A percentile compares a stretch with the other conserved stretches of the same genome.
Evolutionary conservation across 2,113 vertebrate genomes (phyloP).

Genomic region (Dromas ardeola): DNA sequence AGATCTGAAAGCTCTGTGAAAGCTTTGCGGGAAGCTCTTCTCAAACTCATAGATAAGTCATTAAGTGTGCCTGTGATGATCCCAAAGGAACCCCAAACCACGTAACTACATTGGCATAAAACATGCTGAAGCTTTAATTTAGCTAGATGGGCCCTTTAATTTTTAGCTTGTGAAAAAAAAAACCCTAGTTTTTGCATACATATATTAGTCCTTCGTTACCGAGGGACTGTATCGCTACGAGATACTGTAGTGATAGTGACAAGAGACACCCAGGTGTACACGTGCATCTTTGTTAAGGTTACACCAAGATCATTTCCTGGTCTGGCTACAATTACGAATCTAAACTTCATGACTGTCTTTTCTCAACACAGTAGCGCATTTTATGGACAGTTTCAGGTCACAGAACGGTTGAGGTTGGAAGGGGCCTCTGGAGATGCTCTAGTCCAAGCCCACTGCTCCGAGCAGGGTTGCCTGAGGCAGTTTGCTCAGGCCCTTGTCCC

Average conservation of each 20-base stretch:
- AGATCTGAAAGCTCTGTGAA: background rate
- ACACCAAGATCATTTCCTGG: background rate
- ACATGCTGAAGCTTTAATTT: background rate
- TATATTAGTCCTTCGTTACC: background rate
- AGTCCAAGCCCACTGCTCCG: background rate
- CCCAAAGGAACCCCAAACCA: background rate
- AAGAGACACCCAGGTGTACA: background rate
- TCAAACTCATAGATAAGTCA: background rate
- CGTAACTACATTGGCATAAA: background rate
- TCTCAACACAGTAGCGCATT: background rate
- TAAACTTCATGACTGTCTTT: background rate
- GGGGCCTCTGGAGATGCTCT: background rate
- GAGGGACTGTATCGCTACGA: background rate
- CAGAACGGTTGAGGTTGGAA: background rate
- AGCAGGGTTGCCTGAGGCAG: background rate
- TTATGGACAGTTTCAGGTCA: background rate
- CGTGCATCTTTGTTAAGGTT: background rate
- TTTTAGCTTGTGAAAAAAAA: background rate
- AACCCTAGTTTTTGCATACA: fast-evolving
- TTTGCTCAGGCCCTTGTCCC: background rate
- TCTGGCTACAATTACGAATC: background rate
- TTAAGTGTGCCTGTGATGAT: background rate
- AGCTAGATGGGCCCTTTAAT: background rate
- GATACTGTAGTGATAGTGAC: background rate
- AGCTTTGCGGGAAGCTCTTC: background rate